These are phyloP conservation scores for Galemys pyrenaicus DNA, from an alignment of 2,113 vertebrate genomes.

Conservation along the genomic window DNA sequence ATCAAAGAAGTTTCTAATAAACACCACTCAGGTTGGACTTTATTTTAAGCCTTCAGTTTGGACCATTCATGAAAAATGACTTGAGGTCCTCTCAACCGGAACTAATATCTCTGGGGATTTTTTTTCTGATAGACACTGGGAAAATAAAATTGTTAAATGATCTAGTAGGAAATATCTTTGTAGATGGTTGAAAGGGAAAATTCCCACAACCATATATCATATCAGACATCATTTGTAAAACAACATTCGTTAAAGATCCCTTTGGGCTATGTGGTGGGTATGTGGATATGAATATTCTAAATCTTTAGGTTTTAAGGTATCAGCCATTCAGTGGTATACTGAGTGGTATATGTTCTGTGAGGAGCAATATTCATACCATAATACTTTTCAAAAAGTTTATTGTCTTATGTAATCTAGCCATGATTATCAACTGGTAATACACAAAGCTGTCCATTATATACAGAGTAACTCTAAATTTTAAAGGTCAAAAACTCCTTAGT, in stretches of 20 bases:
- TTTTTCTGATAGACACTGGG: neutral
- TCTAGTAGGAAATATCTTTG: neutral
- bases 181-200: neutral
- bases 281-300: slow-evolving; percentile 30
- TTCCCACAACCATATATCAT: slow-evolving; percentile 36
- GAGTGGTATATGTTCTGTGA: neutral
- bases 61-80: neutral
- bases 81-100: neutral
- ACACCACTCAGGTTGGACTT: neutral
- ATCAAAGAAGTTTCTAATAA: neutral
- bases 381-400: neutral
- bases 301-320: slow-evolving; percentile 7
- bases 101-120: neutral
- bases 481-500: neutral
- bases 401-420: neutral
- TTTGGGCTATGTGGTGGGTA: neutral
- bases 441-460: neutral
- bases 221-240: slow-evolving; percentile 63
- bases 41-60: neutral
- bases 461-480: neutral
- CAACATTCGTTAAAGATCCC: slow-evolving; percentile 58
- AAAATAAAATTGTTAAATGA: slow-evolving; percentile 31
- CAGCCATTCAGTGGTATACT: neutral
- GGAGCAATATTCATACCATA: neutral
- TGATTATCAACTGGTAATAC: neutral